These are phyloP conservation scores for Hybognathus amarus DNA, from an alignment of 2,797 vertebrate species.

Conservation along the genomic window DNA sequence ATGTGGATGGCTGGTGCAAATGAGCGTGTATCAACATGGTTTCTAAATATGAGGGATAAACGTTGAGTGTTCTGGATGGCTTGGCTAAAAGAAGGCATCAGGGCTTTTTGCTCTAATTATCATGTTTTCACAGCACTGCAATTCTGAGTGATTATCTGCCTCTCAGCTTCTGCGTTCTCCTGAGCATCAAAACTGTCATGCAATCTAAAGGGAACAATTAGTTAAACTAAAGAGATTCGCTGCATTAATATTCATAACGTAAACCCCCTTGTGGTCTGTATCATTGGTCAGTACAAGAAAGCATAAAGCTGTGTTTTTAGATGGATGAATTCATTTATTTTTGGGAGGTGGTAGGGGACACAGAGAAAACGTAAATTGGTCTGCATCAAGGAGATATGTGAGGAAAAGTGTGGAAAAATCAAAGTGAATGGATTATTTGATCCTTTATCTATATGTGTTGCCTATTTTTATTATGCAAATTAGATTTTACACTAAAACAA, in stretches of 20 bases:
- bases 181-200: not conserved
- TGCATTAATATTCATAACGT: not conserved
- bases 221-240: not conserved
- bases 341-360: not conserved
- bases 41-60: not conserved
- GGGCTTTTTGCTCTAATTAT: constrained; percentile 31
- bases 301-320: not conserved
- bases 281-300: constrained; percentile 23
- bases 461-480: not conserved
- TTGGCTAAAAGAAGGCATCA: not conserved
- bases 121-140: constrained; percentile 23
- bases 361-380: not conserved
- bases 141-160: not conserved
- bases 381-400: constrained; percentile 19
- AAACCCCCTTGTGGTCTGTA: not conserved
- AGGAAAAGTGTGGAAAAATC: not conserved
- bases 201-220: constrained; percentile 41
- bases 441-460: not conserved
- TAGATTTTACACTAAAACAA: not conserved
- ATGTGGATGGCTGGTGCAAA: not conserved
- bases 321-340: constrained; percentile 16
- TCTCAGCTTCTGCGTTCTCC: not conserved
- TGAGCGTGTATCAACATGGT: not conserved
- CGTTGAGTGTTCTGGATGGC: not conserved
- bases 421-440: not conserved